These are phyloP conservation scores for Listronotus oregonensis DNA, from an alignment of 1,140 invertebrate genomes.

Conservation along the genomic window DNA sequence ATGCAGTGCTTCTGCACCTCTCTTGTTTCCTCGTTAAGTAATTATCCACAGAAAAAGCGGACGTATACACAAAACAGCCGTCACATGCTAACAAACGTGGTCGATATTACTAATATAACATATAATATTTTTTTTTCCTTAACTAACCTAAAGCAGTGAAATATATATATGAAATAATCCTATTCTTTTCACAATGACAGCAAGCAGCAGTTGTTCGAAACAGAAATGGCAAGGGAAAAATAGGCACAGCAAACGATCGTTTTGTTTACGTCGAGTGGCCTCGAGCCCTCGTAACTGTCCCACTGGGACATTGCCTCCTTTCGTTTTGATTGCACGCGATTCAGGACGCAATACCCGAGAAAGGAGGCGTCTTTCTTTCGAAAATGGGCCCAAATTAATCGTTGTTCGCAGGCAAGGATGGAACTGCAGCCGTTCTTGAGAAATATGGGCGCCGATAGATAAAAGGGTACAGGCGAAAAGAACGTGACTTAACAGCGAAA, in stretches of 20 bases:
- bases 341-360: neutral
- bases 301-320: conserved; percentile 2
- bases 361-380: conserved; percentile 6
- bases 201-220: conserved; percentile 2
- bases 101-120: too few species aligned
- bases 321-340: conserved; percentile 11
- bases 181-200: neutral
- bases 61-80: too few species aligned
- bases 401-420: conserved; percentile 8
- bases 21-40: too few species aligned
- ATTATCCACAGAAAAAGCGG: too few species aligned
- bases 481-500: too few species aligned
- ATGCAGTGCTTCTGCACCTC: too few species aligned
- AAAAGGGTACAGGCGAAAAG: neutral
- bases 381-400: conserved; percentile 7
- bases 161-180: too few species aligned
- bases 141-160: too few species aligned
- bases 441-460: conserved; percentile 3
- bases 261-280: conserved; percentile 8
- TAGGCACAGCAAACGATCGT: conserved; percentile 5
- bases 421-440: neutral
- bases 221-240: conserved; percentile 2
- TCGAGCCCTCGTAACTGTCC: conserved; percentile 8
- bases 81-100: too few species aligned
- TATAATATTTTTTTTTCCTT: too few species aligned